Percentiles rank a stretch among this genome's conserved stretches.
These are phyloP conservation scores for Sinosuthora webbiana DNA, from an alignment of 2,113 vertebrate species.

Conservation along the genomic window DNA sequence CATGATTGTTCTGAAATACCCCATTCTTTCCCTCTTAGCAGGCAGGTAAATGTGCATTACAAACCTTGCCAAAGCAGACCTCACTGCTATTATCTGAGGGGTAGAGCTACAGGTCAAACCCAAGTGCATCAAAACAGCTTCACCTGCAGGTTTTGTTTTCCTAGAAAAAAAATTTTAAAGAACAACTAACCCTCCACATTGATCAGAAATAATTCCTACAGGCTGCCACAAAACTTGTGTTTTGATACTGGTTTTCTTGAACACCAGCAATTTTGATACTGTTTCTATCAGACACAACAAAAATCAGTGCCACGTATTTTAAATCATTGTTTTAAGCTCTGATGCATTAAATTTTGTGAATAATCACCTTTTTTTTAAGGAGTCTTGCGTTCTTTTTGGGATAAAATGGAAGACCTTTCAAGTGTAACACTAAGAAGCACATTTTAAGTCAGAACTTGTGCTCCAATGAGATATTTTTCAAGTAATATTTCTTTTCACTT, in stretches of 20 bases:
- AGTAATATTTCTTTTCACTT: conserved; percentile 25
- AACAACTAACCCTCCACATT: not conserved
- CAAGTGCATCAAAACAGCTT: not conserved
- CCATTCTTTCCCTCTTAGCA: not conserved
- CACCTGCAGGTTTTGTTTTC: not conserved
- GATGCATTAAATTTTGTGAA: not conserved
- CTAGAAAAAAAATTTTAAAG: not conserved
- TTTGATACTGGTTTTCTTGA: conserved; percentile 19
- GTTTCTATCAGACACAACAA: not conserved
- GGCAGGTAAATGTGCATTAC: not conserved
- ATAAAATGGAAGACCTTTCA: conserved; percentile 17
- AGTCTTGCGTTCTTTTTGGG: not conserved
- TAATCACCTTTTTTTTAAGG: not conserved
- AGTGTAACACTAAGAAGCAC: not conserved
- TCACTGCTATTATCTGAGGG: not conserved
- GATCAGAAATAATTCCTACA: not conserved
- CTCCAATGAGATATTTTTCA: not conserved
- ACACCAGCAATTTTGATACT: not conserved
- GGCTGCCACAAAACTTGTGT: not conserved
- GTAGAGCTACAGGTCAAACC: not conserved
- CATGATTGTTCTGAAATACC: not conserved
- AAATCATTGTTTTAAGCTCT: not conserved
- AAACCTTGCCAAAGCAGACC: not conserved
- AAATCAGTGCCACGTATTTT: not conserved
- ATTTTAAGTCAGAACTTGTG: conserved; percentile 15